These are phyloP conservation scores for Intellagama lesueurii DNA, from an alignment of 2,797 vertebrate genomes.

Conservation along the genomic window DNA sequence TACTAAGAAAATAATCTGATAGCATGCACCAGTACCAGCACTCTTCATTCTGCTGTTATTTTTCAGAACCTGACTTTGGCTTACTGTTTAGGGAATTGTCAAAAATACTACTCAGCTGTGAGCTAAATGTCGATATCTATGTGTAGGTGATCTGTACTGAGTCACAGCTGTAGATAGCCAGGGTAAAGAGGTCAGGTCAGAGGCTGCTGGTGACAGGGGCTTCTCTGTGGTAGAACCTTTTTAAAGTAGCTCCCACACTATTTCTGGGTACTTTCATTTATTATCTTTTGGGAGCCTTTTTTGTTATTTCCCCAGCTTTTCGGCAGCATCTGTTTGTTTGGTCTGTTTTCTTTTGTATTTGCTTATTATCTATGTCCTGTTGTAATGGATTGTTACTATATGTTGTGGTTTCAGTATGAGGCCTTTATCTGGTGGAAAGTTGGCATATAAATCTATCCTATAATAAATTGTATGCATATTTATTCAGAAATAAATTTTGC, in stretches of 20 bases:
- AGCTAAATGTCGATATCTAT: background rate
- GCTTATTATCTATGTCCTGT: background rate
- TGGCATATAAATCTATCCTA: background rate
- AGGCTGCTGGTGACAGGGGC: too few species aligned
- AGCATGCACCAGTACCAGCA: background rate
- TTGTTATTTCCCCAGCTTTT: background rate
- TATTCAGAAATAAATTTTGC: background rate
- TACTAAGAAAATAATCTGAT: background rate
- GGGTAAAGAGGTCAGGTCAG: too few species aligned
- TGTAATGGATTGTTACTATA: background rate
- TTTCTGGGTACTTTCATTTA: background rate
- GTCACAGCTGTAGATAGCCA: background rate
- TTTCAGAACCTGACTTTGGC: background rate
- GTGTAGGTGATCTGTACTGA: background rate
- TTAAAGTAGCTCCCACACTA: background rate
- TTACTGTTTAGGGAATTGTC: background rate
- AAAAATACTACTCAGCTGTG: background rate
- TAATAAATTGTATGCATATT: background rate
- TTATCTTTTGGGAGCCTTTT: background rate
- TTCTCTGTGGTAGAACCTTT: background rate
- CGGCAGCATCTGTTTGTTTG: background rate
- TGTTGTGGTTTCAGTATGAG: background rate
- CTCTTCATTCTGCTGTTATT: background rate
- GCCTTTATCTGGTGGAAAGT: background rate
- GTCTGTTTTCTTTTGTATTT: background rate